These are phyloP conservation scores for Drosophila parabipectinata DNA, from an alignment of 1,140 invertebrate genomes.

Conservation along the genomic window DNA sequence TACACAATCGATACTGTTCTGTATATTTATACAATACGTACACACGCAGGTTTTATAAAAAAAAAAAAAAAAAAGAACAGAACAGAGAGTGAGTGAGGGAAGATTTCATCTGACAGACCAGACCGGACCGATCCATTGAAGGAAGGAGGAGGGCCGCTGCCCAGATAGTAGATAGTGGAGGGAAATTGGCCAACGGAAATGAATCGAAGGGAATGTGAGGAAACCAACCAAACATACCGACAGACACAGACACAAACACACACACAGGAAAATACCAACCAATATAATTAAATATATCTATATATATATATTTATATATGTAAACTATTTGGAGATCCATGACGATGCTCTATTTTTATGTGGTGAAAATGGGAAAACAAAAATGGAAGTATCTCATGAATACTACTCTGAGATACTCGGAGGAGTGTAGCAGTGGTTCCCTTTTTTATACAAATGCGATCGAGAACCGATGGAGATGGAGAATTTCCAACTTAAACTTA, in stretches of 20 bases:
- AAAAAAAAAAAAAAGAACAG: neutral
- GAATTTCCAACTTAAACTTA: constrained; percentile 8
- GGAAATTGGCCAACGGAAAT: constrained; percentile 2
- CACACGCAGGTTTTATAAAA: constrained; percentile 50
- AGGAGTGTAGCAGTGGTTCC: constrained; percentile 30
- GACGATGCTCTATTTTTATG: constrained; percentile 77
- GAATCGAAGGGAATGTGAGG: constrained; percentile 35
- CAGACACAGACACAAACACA: neutral
- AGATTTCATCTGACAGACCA: constrained; percentile 37
- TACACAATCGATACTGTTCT: constrained; percentile 45
- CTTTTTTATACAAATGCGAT: constrained; percentile 57
- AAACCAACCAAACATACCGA: neutral
- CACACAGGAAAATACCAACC: constrained; percentile 67
- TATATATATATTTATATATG: constrained; percentile 73
- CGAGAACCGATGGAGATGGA: neutral
- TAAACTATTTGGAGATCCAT: constrained; percentile 78
- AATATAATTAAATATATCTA: constrained; percentile 55
- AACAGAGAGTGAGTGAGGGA: constrained; percentile 39
- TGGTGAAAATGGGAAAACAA: constrained; percentile 44
- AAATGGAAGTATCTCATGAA: constrained; percentile 30
- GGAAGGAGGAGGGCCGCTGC: neutral
- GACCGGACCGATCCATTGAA: too few relatives aligned
- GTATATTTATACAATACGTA: constrained; percentile 58
- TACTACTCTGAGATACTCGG: neutral
- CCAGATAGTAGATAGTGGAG: neutral